Base-by-base conservation (phyloP, 2,888 invertebrate species). In the Notodonta dromedarius region DNA sequence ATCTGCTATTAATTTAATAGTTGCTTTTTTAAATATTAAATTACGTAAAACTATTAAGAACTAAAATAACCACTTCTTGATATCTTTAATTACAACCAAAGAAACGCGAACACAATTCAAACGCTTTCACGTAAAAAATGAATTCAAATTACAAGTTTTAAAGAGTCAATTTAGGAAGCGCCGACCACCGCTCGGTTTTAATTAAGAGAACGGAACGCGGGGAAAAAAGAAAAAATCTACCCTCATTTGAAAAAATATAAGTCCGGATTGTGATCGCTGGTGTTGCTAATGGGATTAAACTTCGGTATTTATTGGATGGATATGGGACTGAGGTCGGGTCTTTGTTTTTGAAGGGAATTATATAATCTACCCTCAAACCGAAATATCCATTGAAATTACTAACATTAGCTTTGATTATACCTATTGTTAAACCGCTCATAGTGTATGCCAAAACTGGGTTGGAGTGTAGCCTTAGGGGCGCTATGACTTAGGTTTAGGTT, bases 101-200 rank as follows among this genome's bases (percentile, higher is more conserved):
- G 56, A 32, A 51, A 55, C 39, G 39, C 14, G 32, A 57, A 55
- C 53, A 56, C 39, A 59, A 35, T 46, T 48, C 58, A 53, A 64
- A 58, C 57, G 61, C 56, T 32, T 59, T 59, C 59, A 56, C 56
- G 61, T 59, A 66, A 75, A 74, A 77, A 77, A 77, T 76, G 71
- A 74, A 78, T 75, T 73, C 72, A 77, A 82, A 80, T 81, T 77
- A 82, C 79, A 82, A 84, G 73, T 82, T 83, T 82, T 79, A 80
- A 84, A 83, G 80, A 85, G 83, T 84, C 84, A 83, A 85, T 84
- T 85, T 80, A 78, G 79, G 73, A 66, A 74, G 70, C 67, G 68
- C 63, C 65, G 73, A 58, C 61, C 66, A 73, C 68, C 66, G 70
- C 67, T 62, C 71, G 72, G 69, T 79, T 83, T 83, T 85, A 85